Evolutionary conservation across 2,113 vertebrate genomes (phyloP), one percentile per base, ranked within the genome.

Genomic region (Neotoma lepida): DNA sequence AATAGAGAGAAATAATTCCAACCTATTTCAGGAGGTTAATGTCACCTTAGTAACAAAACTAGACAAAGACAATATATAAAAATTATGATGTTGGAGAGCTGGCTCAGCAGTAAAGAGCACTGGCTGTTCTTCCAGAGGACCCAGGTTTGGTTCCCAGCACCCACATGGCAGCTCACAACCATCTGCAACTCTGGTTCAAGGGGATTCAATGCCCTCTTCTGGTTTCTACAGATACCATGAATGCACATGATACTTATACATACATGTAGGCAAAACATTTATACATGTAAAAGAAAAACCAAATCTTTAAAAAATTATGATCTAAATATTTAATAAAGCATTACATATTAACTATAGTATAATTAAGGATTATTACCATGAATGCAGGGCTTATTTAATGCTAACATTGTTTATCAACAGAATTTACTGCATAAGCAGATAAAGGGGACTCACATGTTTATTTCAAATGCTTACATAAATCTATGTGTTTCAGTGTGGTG

Each of bases 311-410:
- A 44, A 44, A 9, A 33, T 86, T 91, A 80, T 80, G 56, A 66
- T 49, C 4, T 51, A 82, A 80, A 89, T 94, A 18, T 56, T 86
- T 92, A 87, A 71, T 33, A 81, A 86, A 89, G 81, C 30, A n/a
- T 54, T 76, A 61, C 22, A 41, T 28, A 82, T 61, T 14, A 82
- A 54, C 12, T 61, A 0, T 84, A 84, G 41, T 51, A 92, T 82
- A 49, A 70, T 68, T 76, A 76, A 30, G 9, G 17, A 86, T 86
- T 56, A 87, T 61, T 74, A 26, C 66, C 49, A 77, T 68, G n/a
- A 94, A 54, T 30, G 2, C 61, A 82, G 68, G 41, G 13, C 49
- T 80, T 26, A 81, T 39, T 93, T 68, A 86, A 88, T 63, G 63
- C 63, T 85, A 86, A 86, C 80, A 68, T 84, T 61, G 80, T 63